These are phyloP conservation scores for Meandrusa payeni DNA, from an alignment of 2,888 invertebrate genomes.

Conservation along the genomic window DNA sequence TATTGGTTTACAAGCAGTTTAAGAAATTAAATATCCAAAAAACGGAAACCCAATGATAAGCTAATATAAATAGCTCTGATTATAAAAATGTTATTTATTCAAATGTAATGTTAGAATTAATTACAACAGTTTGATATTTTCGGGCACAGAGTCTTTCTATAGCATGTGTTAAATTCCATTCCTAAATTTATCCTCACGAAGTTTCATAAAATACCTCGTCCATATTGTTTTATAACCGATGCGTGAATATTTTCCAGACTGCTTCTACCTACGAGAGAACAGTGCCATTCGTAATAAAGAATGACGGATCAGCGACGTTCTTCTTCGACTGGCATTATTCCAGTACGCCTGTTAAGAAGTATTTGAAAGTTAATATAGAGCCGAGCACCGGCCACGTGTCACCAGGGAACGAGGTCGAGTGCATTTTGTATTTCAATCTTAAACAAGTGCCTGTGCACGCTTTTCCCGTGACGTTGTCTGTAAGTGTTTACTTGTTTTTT, in stretches of 20 bases:
- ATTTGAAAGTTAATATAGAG: constrained; percentile 55
- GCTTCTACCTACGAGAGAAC: constrained; percentile 67
- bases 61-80: no score
- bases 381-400: constrained; percentile 59
- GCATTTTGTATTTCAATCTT: constrained; percentile 55
- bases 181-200: no score
- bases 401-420: constrained; percentile 54
- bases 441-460: constrained; percentile 62
- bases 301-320: constrained; percentile 69
- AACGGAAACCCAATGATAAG: no score
- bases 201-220: no score
- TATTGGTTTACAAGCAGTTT: no score
- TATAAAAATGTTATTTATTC: no score
- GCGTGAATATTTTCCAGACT: constrained; percentile 42
- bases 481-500: constrained; percentile 33
- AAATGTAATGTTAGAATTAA: no score
- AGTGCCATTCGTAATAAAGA: constrained; percentile 60
- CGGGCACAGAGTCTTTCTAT: no score
- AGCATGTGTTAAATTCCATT: no score
- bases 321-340: constrained; percentile 66
- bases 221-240: no score
- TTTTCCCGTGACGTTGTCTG: constrained; percentile 58
- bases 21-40: no score
- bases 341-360: constrained; percentile 54
- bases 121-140: no score